Evolutionary conservation across 2,113 vertebrate species (phyloP).

Genomic region (Gasterosteus aculeatus): DNA sequence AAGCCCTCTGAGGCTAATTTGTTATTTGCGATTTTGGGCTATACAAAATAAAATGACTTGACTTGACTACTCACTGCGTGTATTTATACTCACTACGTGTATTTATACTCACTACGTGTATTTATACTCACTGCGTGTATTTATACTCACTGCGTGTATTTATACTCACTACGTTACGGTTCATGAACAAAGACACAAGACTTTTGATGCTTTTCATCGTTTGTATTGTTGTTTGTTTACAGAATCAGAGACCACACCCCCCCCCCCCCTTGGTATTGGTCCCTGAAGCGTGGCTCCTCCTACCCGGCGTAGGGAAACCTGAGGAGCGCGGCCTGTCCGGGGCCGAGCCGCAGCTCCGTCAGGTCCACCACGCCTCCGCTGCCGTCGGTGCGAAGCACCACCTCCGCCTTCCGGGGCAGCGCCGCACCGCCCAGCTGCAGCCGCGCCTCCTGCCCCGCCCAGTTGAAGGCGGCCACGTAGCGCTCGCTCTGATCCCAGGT

Average conservation of each 20-base stretch:
- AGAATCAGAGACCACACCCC: too few species aligned
- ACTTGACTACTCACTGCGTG: too few species aligned
- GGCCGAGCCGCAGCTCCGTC: conserved; percentile 61
- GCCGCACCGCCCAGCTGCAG: neutral
- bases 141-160: too few species aligned
- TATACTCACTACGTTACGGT: too few species aligned
- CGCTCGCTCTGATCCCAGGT: conserved; percentile 88
- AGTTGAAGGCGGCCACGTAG: conserved; percentile 85
- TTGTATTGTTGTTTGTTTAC: neutral
- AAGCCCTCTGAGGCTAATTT: too few species aligned
- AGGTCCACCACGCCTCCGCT: conserved; percentile 60
- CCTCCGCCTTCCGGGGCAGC: conserved; percentile 54
- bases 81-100: too few species aligned
- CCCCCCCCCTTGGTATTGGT: too few species aligned
- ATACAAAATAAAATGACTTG: too few species aligned
- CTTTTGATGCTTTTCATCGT: neutral
- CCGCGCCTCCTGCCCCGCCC: neutral
- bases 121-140: too few species aligned
- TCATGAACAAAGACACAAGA: neutral
- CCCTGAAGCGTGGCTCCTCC: too few species aligned
- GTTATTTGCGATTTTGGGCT: too few species aligned
- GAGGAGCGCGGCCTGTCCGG: conserved; percentile 80
- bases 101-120: too few species aligned
- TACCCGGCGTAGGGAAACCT: conserved; percentile 78
- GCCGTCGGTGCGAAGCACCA: conserved; percentile 79